Evolutionary conservation across 2,797 vertebrate species (phyloP).

Genomic region (Antennarius maculatus): DNA sequence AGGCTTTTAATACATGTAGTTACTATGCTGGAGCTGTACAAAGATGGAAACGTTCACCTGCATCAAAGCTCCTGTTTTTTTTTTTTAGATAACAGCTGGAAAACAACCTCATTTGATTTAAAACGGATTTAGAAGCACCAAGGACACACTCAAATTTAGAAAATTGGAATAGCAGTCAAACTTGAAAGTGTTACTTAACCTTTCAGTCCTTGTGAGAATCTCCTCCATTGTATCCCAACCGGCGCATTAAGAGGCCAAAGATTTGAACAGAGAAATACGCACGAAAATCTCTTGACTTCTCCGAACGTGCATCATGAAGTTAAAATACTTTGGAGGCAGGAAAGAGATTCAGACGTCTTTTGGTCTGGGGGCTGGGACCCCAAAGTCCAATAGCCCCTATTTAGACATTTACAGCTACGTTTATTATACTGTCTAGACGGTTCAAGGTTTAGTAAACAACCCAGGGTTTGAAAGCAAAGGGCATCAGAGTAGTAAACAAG

Average conservation of each 20-base stretch:
- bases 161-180: background rate
- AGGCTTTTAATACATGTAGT: background rate
- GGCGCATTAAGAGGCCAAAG: background rate
- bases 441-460: slow-evolving; percentile 99
- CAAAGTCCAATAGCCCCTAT: slow-evolving; percentile 98
- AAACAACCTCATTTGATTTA: background rate
- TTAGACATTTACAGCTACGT: slow-evolving; percentile 96
- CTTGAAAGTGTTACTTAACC: slow-evolving; percentile 18
- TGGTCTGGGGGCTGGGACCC: slow-evolving; percentile 85
- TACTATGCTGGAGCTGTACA: background rate
- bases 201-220: slow-evolving; percentile 14
- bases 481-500: slow-evolving; percentile 66
- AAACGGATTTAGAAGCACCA: background rate
- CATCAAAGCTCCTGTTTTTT: background rate
- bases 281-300: slow-evolving; percentile 15
- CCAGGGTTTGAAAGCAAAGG: slow-evolving; percentile 86
- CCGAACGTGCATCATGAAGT: slow-evolving; percentile 46
- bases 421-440: slow-evolving; percentile 99
- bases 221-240: slow-evolving; percentile 29
- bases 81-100: background rate
- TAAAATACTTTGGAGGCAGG: slow-evolving; percentile 50
- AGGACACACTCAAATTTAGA: background rate
- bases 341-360: slow-evolving; percentile 76
- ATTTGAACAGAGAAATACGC: slow-evolving; percentile 34
- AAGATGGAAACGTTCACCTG: slow-evolving; percentile 26